Conservation (phyloP, 2,888 invertebrate genomes). For the Dione juno region DNA sequence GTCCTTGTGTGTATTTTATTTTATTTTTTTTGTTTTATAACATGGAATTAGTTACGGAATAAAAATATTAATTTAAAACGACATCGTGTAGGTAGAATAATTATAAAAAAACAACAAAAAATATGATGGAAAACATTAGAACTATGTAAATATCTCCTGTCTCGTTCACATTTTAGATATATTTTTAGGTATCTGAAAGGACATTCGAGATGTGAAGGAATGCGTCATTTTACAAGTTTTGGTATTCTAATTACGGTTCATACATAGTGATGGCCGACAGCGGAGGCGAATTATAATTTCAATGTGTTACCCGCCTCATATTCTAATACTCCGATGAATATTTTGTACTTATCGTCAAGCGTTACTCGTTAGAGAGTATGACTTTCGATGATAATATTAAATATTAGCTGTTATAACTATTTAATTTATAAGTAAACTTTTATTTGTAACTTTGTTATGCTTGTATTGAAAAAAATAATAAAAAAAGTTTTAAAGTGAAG, state of each 20-base stretch:
- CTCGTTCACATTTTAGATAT: slow-evolving; percentile 33
- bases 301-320: slow-evolving; percentile 60
- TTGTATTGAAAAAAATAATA: background rate
- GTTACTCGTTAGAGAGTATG: slow-evolving; percentile 19
- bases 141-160: slow-evolving; percentile 10
- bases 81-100: background rate
- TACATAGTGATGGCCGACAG: slow-evolving; percentile 64
- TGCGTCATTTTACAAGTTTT: slow-evolving; percentile 55
- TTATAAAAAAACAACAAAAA: background rate
- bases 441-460: background rate
- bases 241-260: slow-evolving; percentile 67
- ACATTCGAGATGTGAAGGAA: slow-evolving; percentile 39
- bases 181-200: slow-evolving; percentile 44
- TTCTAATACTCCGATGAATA: slow-evolving; percentile 55
- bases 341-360: slow-evolving; percentile 37
- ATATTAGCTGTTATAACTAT: slow-evolving; percentile 9
- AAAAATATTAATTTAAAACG: background rate
- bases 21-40: background rate
- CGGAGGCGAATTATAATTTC: slow-evolving; percentile 72
- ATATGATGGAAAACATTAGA: slow-evolving; percentile 27
- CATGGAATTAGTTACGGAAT: background rate
- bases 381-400: slow-evolving; percentile 14
- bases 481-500: slow-evolving; percentile 28
- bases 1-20: background rate
- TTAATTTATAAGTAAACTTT: slow-evolving; percentile 3